phyloP scores from a whole-genome alignment of 2,888 invertebrate species.

The Ennomos quercinarius region DNA sequence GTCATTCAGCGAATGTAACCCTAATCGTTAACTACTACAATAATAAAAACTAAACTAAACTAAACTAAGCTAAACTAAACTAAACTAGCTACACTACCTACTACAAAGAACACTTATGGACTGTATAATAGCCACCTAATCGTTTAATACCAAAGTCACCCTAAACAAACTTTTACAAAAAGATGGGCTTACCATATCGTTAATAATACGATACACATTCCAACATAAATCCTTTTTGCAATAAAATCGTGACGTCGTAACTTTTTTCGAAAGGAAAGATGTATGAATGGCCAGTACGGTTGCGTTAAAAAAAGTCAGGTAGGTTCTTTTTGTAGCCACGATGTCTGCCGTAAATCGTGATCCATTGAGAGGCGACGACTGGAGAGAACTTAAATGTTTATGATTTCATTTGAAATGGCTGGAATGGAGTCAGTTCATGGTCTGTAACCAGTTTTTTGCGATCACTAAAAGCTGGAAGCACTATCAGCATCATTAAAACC shows the following conservation, averaged over 20 bases:
- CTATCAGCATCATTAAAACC: not conserved
- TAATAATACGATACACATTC: constrained; percentile 23
- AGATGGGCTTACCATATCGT: constrained; percentile 19
- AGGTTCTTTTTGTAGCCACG: constrained; percentile 73
- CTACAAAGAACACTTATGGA: too few species aligned
- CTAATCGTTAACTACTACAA: constrained; percentile 24
- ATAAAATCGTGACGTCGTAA: constrained; percentile 35
- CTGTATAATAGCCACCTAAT: constrained; percentile 19
- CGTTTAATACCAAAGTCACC: constrained; percentile 20
- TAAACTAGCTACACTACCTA: too few species aligned
- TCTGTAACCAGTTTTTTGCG: constrained; percentile 1
- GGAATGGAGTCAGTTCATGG: constrained; percentile 4
- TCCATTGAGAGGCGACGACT: constrained; percentile 67
- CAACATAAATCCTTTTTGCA: constrained; percentile 30
- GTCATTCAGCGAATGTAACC: constrained; percentile 13
- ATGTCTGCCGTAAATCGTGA: constrained; percentile 78
- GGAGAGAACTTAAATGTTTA: constrained; percentile 57
- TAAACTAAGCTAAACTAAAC: too few species aligned
- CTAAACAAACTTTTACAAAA: constrained; percentile 31
- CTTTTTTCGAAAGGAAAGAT: constrained; percentile 39
- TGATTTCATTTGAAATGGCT: constrained; percentile 19
- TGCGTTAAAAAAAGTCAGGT: constrained; percentile 50
- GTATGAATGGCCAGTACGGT: constrained; percentile 33
- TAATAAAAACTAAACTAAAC: too few species aligned
- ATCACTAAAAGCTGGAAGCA: not conserved